Base-by-base conservation (phyloP, 2,113 vertebrate species). In the Catharus bicknelli region DNA sequence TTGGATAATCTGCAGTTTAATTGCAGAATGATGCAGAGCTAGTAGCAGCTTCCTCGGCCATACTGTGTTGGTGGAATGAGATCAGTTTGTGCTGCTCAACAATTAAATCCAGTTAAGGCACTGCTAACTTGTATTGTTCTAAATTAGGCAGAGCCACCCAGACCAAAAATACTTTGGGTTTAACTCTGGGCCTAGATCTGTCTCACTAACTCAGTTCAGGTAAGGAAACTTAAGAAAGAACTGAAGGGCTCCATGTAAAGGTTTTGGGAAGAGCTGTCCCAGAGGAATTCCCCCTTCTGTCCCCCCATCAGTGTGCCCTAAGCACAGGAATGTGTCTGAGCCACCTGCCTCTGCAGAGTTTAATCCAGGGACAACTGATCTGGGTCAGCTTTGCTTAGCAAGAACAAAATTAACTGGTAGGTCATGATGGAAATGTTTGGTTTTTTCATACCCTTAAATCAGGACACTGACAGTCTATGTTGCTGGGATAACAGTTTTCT, bases 401-500 rank as follows among this genome's bases (percentile, higher is more conserved):
- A 82, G 59, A 54, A 27, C 30, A 58, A 89, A 75, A 73, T 42
- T 66, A 78, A 85, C 57, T 68, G 69, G 54, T 50, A 59, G 9
- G 15, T 64, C 84, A 54, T 13, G 69, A 85, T 1, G 36, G 3
- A 13, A 19, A 30, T 51, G 77, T 81, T 86, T 94, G 48, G 93
- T 94, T 93, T 55, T 79, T 95, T 91, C 79, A 27, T 82, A 63
- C 51, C 69, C 59, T 85, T 54, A 81, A 58, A 96, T 78, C 48
- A 89, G 54, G 59, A 67, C 72, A 38, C 70, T 70, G 67, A 47
- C 88, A 97, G 88, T 90, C 79, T 88, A 27, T 90, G 90, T 84
- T 83, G 45, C 67, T 82, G 86, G 86, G 68, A 55, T 95, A 95
- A 90, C 51, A 91, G 92, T 81, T 90, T 88, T 69, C 69, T 94